phyloP scores from a whole-genome alignment of 2,797 vertebrate species.

The Sus cebifrons region DNA sequence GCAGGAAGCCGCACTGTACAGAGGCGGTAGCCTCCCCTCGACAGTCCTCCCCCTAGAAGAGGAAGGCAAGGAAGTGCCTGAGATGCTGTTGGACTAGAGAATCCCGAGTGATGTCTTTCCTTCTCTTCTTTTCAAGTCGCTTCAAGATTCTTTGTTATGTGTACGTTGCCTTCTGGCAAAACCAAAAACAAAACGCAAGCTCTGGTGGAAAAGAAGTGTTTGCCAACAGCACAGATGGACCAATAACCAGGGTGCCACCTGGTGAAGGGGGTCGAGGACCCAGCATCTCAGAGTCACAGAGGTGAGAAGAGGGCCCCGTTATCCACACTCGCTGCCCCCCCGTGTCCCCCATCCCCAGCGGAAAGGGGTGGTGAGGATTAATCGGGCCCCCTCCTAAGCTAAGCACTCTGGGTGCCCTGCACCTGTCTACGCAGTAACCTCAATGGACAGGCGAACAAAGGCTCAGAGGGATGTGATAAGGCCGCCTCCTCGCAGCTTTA shows the following conservation, averaged over 20 bases:
- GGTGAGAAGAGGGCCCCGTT: neutral
- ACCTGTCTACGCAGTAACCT: fast-evolving
- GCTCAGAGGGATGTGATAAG: neutral
- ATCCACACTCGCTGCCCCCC: neutral
- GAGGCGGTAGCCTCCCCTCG: neutral
- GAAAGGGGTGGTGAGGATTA: too few species aligned
- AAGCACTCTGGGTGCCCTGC: neutral
- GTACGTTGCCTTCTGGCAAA: neutral
- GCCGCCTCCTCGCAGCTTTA: neutral
- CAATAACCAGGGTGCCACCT: neutral
- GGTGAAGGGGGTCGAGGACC: neutral
- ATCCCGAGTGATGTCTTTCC: neutral
- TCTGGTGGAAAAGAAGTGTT: neutral
- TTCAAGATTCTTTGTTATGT: slow-evolving; percentile 29
- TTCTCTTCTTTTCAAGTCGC: neutral
- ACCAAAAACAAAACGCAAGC: neutral
- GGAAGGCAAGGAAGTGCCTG: neutral
- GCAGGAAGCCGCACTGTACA: neutral
- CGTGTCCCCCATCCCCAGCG: too few species aligned
- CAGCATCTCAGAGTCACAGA: neutral
- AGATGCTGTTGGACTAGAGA: neutral
- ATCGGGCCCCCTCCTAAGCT: too few species aligned
- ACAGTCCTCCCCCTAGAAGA: neutral
- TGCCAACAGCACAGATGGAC: neutral
- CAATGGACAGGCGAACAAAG: neutral